Base-by-base conservation (phyloP, 1,140 invertebrate genomes). In the Phortica variegata region DNA sequence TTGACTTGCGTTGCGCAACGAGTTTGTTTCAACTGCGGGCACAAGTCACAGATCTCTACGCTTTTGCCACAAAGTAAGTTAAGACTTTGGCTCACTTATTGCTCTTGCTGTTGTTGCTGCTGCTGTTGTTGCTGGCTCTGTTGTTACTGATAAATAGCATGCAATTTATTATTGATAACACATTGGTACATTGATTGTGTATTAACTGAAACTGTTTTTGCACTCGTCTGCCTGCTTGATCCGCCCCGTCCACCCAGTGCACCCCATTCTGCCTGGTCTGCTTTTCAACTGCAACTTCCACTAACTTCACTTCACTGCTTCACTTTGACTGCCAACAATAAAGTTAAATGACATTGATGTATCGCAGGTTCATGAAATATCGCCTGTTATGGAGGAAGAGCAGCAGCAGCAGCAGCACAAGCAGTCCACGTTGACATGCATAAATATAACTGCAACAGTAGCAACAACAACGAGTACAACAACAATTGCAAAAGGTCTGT, bases 191-290 rank as follows among this genome's bases (percentile, higher is more conserved):
- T 68, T 68, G 63, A 68, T 68, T 68, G 63, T 68, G 63, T 68
- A 68, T 68, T 68, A 68, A 68, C 63, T 68, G 63, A 68, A 68
- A 68, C 63, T 68, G 63, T 68, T 68, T 68, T n/a, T n/a, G n/a
- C n/a, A n/a, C n/a, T n/a, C n/a, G n/a, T n/a, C n/a, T n/a, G n/a
- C n/a, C n/a, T n/a, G n/a, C n/a, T n/a, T n/a, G n/a, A n/a, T n/a
- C n/a, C n/a, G n/a, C n/a, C n/a, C n/a, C n/a, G n/a, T n/a, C n/a
- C n/a, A n/a, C n/a, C n/a, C n/a, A n/a, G n/a, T n/a, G n/a, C n/a
- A n/a, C n/a, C n/a, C n/a, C n/a, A n/a, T n/a, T n/a, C n/a, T n/a
- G n/a, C n/a, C n/a, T n/a, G n/a, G n/a, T n/a, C n/a, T n/a, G n/a
- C n/a, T n/a, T n/a, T n/a, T n/a, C n/a, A n/a, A n/a, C n/a, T n/a